Conservation (phyloP, 2,888 invertebrate genomes). For the Nasonovia ribisnigri region DNA sequence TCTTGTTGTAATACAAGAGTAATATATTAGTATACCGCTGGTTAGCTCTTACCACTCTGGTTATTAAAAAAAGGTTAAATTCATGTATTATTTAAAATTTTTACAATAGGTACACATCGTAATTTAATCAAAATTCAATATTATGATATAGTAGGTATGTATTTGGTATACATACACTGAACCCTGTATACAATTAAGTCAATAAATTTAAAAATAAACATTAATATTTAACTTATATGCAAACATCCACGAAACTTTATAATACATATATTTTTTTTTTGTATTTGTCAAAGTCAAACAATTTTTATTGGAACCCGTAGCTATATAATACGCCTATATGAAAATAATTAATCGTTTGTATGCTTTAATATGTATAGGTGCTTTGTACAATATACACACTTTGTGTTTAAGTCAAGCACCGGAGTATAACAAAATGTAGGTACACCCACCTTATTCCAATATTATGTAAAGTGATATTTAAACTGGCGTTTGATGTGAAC, state of each 20-base stretch:
- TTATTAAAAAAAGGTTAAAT: background rate
- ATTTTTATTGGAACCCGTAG: background rate
- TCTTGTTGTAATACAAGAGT: background rate
- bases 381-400: background rate
- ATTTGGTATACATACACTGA: background rate
- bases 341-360: constrained; percentile 5
- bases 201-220: background rate
- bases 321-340: background rate
- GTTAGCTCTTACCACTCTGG: background rate
- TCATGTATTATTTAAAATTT: background rate
- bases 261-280: background rate
- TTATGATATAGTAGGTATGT: background rate
- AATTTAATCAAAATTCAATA: background rate
- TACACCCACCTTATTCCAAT: background rate
- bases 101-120: background rate
- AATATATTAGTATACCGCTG: background rate
- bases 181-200: background rate
- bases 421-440: background rate
- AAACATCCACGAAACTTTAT: background rate
- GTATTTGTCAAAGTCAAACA: background rate
- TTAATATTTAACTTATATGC: background rate
- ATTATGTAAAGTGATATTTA: background rate
- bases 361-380: background rate
- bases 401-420: background rate
- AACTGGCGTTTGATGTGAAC: background rate